phyloP scores from a whole-genome alignment of 2,113 vertebrate species.

The Xenopus laevis region DNA sequence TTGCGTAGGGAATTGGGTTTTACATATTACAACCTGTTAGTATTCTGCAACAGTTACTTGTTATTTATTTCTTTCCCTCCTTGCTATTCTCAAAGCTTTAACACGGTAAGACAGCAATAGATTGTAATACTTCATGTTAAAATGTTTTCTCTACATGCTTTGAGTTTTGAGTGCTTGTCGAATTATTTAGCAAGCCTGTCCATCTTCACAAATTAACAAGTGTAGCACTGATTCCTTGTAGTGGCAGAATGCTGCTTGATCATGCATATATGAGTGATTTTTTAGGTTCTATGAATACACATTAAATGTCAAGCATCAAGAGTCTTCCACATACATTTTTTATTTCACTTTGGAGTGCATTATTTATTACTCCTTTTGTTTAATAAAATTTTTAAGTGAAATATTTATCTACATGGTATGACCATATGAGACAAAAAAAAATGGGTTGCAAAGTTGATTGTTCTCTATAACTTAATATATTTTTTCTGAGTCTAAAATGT shows the following conservation, averaged over 20 bases:
- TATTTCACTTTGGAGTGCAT: too few species aligned
- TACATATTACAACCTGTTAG: conserved; percentile 55
- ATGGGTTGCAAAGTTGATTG: too few species aligned
- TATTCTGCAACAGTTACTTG: conserved; percentile 52
- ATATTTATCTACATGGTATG: too few species aligned
- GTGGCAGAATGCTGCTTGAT: conserved; percentile 12
- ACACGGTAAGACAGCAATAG: conserved; percentile 15
- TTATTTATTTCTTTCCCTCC: conserved; percentile 3
- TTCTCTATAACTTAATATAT: too few species aligned
- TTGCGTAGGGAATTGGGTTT: conserved; percentile 49
- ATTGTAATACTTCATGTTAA: conserved; percentile 34
- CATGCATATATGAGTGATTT: conserved; percentile 15
- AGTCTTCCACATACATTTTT: too few species aligned
- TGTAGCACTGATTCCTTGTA: conserved; percentile 23
- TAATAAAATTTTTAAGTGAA: too few species aligned
- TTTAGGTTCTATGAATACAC: background rate
- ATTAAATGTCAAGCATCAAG: too few species aligned
- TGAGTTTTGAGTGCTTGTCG: conserved; percentile 20
- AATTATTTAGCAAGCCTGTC: conserved; percentile 24
- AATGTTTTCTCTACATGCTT: conserved; percentile 30
- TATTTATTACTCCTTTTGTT: too few species aligned
- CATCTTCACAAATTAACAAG: conserved; percentile 28
- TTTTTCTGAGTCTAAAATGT: too few species aligned
- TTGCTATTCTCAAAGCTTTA: conserved; percentile 2
- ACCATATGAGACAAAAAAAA: too few species aligned